Conservation (phyloP, 30 jellyfish, hydroid and myxozoan genomes). For the Mastigias papua region DNA sequence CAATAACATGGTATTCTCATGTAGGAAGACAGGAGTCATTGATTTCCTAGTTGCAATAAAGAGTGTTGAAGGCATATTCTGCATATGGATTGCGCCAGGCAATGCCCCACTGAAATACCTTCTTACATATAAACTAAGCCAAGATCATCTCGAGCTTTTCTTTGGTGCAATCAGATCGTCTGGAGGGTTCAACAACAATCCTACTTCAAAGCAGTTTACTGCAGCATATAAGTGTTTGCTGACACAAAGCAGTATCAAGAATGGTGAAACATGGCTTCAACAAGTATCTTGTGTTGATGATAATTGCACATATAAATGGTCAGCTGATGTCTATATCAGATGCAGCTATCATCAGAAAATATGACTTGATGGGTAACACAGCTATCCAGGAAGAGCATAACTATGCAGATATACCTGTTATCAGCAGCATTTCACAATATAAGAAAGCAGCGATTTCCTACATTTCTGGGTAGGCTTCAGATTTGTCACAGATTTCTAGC, state of each 20-base stretch:
- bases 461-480: constrained; percentile 63
- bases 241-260: constrained; percentile 37
- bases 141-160: constrained; percentile 62
- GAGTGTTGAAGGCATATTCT: constrained; percentile 55
- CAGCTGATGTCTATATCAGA: constrained; percentile 10
- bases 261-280: constrained; percentile 52
- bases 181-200: constrained; percentile 77
- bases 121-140: constrained; percentile 63
- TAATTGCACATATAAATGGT: constrained; percentile 2
- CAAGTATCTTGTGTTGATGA: constrained; percentile 44
- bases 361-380: constrained; percentile 17
- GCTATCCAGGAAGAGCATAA: constrained; percentile 27
- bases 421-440: constrained; percentile 14
- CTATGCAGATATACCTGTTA: constrained; percentile 27
- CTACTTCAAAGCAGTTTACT: constrained; percentile 62
- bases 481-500: constrained; percentile 26
- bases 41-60: constrained; percentile 60
- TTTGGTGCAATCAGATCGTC: constrained; percentile 65
- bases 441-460: constrained; percentile 59
- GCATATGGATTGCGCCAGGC: constrained; percentile 26
- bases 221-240: constrained; percentile 60
- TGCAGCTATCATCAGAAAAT: constrained; percentile 53
- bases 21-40: constrained; percentile 73
- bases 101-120: constrained; percentile 61
- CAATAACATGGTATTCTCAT: constrained; percentile 26